These are phyloP conservation scores for Eudyptes chrysolophus DNA, from an alignment of 2,113 vertebrate species.

Conservation along the genomic window DNA sequence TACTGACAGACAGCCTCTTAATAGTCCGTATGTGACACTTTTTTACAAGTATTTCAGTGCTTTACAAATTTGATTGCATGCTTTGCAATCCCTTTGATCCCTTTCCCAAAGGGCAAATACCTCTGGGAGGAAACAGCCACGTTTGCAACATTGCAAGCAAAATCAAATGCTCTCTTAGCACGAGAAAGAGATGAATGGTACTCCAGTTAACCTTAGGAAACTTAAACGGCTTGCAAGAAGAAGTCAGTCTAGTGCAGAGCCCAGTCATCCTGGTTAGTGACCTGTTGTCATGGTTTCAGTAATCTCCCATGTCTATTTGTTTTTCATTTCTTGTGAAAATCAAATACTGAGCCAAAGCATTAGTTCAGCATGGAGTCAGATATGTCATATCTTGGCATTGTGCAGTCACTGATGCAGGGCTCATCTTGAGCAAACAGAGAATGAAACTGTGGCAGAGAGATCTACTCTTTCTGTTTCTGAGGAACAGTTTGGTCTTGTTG, in stretches of 20 bases:
- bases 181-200: neutral
- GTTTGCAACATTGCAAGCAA: neutral
- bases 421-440: neutral
- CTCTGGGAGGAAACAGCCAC: neutral
- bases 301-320: neutral
- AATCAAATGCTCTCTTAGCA: neutral
- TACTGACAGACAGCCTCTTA: neutral
- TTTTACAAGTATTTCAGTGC: neutral
- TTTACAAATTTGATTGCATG: neutral
- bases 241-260: neutral
- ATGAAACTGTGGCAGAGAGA: neutral
- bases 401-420: neutral
- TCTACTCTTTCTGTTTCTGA: neutral
- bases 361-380: neutral
- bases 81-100: neutral
- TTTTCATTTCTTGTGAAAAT: conserved; percentile 23
- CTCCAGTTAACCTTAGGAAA: neutral
- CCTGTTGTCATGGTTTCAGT: neutral
- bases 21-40: neutral
- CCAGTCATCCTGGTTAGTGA: neutral
- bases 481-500: neutral
- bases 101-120: neutral
- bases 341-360: neutral
- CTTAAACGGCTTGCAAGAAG: neutral
- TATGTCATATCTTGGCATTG: neutral